Evolutionary conservation across 2,113 vertebrate genomes (phyloP).

Genomic region (Brachypteracias leptosomus): DNA sequence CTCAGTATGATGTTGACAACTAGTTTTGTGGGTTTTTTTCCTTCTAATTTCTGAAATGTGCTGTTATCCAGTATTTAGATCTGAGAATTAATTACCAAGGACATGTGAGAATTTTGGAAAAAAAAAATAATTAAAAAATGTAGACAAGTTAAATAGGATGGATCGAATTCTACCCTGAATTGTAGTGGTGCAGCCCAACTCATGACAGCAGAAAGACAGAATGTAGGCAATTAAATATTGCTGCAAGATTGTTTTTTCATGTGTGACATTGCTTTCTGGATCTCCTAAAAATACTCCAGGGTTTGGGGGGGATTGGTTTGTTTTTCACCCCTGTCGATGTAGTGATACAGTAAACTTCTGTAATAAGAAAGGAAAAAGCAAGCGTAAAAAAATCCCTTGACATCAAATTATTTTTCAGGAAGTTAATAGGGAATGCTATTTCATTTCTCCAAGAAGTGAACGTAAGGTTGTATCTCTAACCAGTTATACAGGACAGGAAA

Average conservation of each 20-base stretch:
- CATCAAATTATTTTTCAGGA: conserved; percentile 55
- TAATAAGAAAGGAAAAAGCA: conserved; percentile 41
- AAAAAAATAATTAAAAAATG: not conserved
- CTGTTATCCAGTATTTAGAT: conserved; percentile 29
- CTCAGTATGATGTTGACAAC: conserved; percentile 56
- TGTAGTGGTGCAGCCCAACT: not conserved
- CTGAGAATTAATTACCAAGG: conserved; percentile 27
- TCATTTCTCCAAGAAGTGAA: not conserved
- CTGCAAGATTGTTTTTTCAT: conserved; percentile 34
- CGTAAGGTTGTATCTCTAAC: not conserved
- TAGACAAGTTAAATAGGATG: not conserved
- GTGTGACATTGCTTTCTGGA: conserved; percentile 22
- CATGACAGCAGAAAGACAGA: not conserved
- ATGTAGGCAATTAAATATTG: conserved; percentile 26
- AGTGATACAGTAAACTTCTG: not conserved
- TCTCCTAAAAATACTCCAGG: not conserved
- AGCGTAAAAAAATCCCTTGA: not conserved
- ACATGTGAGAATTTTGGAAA: not conserved
- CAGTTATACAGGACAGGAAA: not conserved
- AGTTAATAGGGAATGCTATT: conserved; percentile 17
- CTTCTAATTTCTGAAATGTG: conserved; percentile 32
- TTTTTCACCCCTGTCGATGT: not conserved
- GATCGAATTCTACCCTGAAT: not conserved
- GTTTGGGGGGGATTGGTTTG: not conserved
- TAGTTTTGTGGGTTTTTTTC: not conserved